Base-by-base conservation (phyloP, 1,140 invertebrate species). In the Aphelinus atriplicis region DNA sequence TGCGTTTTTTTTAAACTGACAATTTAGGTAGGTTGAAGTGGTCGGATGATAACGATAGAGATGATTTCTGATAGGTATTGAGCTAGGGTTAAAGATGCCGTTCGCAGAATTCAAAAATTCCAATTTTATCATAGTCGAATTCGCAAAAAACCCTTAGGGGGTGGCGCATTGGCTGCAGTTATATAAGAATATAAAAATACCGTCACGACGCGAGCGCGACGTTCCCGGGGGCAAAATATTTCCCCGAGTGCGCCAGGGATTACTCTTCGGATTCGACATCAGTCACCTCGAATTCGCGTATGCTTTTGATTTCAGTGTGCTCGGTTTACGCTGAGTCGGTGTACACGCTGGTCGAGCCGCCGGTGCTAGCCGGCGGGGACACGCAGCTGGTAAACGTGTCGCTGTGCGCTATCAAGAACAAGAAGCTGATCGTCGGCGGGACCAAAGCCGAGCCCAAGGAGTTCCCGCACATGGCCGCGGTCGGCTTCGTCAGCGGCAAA, bases 391-490 rank as follows among this genome's bases (percentile, higher is more conserved):
- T 83, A 0, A 88, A 87, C n/a, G 56, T 50, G 1, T 85, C 86
- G 1, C 5, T 82, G 0, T 88, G 87, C 53, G 80, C 67, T 0
- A 71, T 84, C 0, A 82, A 73, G 1, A 78, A 74, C 0, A 78
- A 78, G 3, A 85, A 80, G 48, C 73, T 87, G 2, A 86, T 89
- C 10, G 77, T 89, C 3, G 88, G 89, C 9, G 88, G 89, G 6
- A 80, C 58, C 0, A 81, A 79, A 67, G 84, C 88, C 3, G 74
- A 79, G 1, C 72, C 81, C 0, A 86, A 83, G 68, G 85, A 88
- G 82, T 89, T 88, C 71, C 87, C 88, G 3, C 88, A 89, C 48
- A 89, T 89, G 87, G 85, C 84, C 1, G 83, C 82, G 0, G 7
- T 87, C 0, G 87, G 87, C 43, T 86, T 74, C 47, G 58, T 78